phyloP scores from a whole-genome alignment of 2,888 invertebrate species.

The Hemaris fuciformis region DNA sequence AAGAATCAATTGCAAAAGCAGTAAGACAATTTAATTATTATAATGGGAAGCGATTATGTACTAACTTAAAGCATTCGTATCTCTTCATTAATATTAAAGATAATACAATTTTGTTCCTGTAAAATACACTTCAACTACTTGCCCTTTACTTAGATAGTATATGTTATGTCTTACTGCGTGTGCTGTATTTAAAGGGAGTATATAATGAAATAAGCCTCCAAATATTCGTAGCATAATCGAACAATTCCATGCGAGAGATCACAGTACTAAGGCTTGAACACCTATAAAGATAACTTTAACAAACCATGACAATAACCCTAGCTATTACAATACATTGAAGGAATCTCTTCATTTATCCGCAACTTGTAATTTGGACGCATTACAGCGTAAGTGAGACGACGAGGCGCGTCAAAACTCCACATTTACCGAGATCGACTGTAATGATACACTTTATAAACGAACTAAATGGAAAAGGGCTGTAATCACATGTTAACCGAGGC shows the following conservation, averaged over 20 bases:
- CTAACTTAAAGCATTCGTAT: too few relatives aligned
- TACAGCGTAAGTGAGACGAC: constrained; percentile 5
- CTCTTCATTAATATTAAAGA: too few relatives aligned
- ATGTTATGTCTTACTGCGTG: too few relatives aligned
- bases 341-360: constrained; percentile 7
- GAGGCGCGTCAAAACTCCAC: not conserved
- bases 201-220: too few relatives aligned
- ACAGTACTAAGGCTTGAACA: not conserved
- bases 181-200: too few relatives aligned
- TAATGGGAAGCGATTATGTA: too few relatives aligned
- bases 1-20: too few relatives aligned
- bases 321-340: not conserved
- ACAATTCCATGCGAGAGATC: not conserved
- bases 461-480: constrained; percentile 9
- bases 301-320: not conserved
- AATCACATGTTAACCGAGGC: not conserved
- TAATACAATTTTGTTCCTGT: too few relatives aligned
- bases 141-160: too few relatives aligned
- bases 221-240: not conserved
- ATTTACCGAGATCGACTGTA: not conserved
- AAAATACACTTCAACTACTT: too few relatives aligned
- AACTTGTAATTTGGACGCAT: constrained; percentile 3
- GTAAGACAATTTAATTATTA: too few relatives aligned
- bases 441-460: constrained; percentile 3
- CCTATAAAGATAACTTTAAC: not conserved